Evolutionary conservation across 2,888 invertebrate species (phyloP), one percentile per base, ranked within the genome.

Genomic region (Zygaena filipendulae): DNA sequence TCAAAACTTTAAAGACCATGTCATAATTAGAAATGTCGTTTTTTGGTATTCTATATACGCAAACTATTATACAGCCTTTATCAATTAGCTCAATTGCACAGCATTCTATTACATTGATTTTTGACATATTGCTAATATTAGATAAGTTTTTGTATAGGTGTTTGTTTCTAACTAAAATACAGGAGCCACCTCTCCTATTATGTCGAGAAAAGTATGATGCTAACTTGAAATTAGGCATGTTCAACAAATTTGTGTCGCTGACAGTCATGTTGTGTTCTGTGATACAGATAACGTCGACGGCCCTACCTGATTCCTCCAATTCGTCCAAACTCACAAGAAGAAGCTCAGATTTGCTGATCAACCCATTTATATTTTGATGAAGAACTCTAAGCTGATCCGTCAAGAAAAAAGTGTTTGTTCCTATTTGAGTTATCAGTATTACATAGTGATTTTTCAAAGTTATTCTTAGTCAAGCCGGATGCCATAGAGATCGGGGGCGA

Each of bases 241-340:
- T 12, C 6, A 40, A 22, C 3, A 25, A 26, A 1, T 3, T 11
- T 13, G 23, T 25, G 18, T 30, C 25, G 6, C 24, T 20, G 3
- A 13, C 3, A 7, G 12, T 29, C 35, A 40, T 40, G 9, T 40
- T 40, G 16, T 37, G 40, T 21, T 40, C 40, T 9, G 35, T 39
- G 5, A 29, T 24, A 16, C 36, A 39, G 21, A 39, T 19, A 4
- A 39, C 21, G 29, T 40, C 33, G 8, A 37, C 13, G 3, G 11
- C 4, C 10, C 23, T 33, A 8, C 22, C 13, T 5, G 6, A 6
- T 2, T 21, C 9, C 12, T 6, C 6, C 5, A 36, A 7, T 4
- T 35, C 29, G 12, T 28, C 21, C 18, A 39, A 11, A 21, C 22
- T 11, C 5, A 34, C 11, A 11, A n/a, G 22, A 11, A 39, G 24